These are phyloP conservation scores for Ecliptopera silaceata DNA, from an alignment of 2,888 invertebrate genomes.

Conservation along the genomic window DNA sequence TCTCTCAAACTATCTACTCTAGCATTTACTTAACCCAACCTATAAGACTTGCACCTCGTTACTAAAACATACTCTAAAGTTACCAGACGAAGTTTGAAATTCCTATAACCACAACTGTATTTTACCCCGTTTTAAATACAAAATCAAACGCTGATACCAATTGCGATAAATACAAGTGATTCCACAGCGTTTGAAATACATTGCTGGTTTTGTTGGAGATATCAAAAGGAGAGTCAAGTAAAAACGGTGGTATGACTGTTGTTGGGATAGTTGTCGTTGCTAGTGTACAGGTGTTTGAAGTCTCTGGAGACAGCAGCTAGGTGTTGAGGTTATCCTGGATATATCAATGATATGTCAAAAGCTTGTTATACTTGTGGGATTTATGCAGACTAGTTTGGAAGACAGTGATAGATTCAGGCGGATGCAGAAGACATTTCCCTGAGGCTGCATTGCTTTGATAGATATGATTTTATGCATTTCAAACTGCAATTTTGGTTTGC, in stretches of 20 bases:
- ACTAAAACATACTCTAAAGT: constrained; percentile 24
- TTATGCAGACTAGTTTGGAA: constrained; percentile 63
- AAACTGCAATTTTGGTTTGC: constrained; percentile 14
- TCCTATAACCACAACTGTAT: background rate
- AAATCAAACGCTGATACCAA: constrained; percentile 20
- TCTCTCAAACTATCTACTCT: constrained; percentile 76
- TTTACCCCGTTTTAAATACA: constrained; percentile 34
- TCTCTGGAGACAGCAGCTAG: constrained; percentile 60
- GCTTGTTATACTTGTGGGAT: constrained; percentile 75
- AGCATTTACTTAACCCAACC: constrained; percentile 18
- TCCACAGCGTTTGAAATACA: constrained; percentile 32
- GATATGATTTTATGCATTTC: constrained; percentile 31
- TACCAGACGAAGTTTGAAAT: fast-evolving
- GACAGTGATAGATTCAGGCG: constrained; percentile 73
- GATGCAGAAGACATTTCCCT: constrained; percentile 49
- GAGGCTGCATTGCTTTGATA: constrained; percentile 40
- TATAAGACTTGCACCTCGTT: background rate
- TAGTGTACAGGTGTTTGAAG: constrained; percentile 55
- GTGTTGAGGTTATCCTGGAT: constrained; percentile 73
- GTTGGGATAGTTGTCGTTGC: constrained; percentile 2
- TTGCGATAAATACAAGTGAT: constrained; percentile 26
- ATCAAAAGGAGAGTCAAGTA: background rate
- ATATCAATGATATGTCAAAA: constrained; percentile 81
- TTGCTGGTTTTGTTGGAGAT: constrained; percentile 23
- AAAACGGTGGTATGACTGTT: constrained; percentile 32